Base-by-base conservation (phyloP, 1,140 invertebrate species). In the Leptoteleia sp. region DNA sequence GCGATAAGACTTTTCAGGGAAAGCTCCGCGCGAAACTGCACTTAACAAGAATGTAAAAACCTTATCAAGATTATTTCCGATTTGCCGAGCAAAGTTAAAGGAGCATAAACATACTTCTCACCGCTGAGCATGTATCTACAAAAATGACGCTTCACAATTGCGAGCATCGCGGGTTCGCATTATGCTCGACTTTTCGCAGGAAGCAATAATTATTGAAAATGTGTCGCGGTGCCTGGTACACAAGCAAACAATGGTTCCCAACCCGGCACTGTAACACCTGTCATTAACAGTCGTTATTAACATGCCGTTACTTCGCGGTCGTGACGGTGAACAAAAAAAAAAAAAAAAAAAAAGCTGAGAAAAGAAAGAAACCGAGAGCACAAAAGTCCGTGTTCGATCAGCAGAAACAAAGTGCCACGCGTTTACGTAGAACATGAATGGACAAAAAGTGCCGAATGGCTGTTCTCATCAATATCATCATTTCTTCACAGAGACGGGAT, bases 231-330 rank as follows among this genome's bases (percentile, higher is more conserved):
- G 73, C 82, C 82, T 83, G 83, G 81, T 82, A 85, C 82, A 80
- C 64, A 52, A 78, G 77, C 73, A 83, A 82, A 84, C 82, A 85
- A 85, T 83, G 81, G 82, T 86, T 79, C 68, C 78, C 81, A 73
- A 80, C 75, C 25, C 42, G 65, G 27, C 70, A 67, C 70, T 71
- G 76, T 83, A 86, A 85, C 84, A 83, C 81, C 83, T 84, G 84
- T 88, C 85, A 88, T 87, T 85, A 86, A 84, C 83, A 80, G 82
- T 87, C 84, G 83, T 87, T 87, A 87, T 84, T 84, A 84, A 87
- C 83, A 82, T 83, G 81, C 83, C 80, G 84, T 81, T 88, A 84
- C 83, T 82, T 81, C 76, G 61, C 71, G 47, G 61, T 64, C 48
- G 62, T 48, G 43, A 65, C 59, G 45, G 25, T 12, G 37, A 67